Evolutionary conservation across 2,797 vertebrate genomes (phyloP), one percentile per base, ranked within the genome.

Genomic region (Acanthurus lineatus): DNA sequence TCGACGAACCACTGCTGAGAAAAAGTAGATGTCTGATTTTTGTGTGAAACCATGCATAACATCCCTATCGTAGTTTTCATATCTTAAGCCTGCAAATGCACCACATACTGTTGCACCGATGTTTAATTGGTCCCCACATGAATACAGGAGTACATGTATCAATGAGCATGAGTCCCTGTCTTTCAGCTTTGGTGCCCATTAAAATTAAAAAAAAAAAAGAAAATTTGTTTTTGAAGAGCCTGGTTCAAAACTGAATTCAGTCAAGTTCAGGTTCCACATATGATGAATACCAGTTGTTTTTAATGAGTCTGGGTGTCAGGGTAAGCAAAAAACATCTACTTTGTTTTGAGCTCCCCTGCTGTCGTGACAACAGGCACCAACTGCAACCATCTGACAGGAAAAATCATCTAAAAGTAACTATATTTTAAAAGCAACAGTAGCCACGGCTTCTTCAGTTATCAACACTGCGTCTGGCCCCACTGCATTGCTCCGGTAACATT

Each of bases 271-370:
- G 51, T 71, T 70, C 56, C 52, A 56, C 79, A 70, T 60, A 72
- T 79, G 72, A 89, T 85, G 64, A 83, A 79, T 76, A 73, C 49
- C 47, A 54, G 66, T 74, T 19, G 20, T 64, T 86, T 88, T 83
- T 85, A 85, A 89, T 86, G 85, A 88, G 88, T 77, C 66, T 81
- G 73, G 79, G 77, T 85, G 82, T 78, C 82, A 77, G 69, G 70
- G 69, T 82, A 66, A 83, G 68, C 10, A 5, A 74, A 71, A 42
- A 83, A 84, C 70, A 76, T 79, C 48, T 3, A 63, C 77, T 82
- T 77, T 76, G 61, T 85, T 86, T 88, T 70, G 66, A 66, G 57
- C 82, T 65, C 69, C 73, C 77, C 77, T 10, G 69, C 81, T 87
- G 73, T 45, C 16, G 62, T 65, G 66, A 80, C 82, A 77, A 78